Conservation (phyloP, 1,140 invertebrate genomes). For the Phortica variegata region DNA sequence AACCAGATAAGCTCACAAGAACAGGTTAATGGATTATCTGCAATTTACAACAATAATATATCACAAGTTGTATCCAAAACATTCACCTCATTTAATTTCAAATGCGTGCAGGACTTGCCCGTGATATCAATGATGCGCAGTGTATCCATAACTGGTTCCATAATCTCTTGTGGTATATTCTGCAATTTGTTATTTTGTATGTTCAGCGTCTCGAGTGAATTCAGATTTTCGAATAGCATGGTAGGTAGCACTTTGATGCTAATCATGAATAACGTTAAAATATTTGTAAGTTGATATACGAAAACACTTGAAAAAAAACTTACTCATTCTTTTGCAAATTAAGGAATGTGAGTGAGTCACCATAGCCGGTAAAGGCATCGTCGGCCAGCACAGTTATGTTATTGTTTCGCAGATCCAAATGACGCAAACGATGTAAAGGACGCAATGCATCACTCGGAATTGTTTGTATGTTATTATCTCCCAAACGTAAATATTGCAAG, state of each 20-base stretch:
- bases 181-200: constrained; percentile 84
- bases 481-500: constrained; percentile 82
- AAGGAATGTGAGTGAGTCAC: constrained; percentile 88
- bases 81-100: too few species aligned
- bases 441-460: constrained; percentile 80
- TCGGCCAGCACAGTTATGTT: constrained; percentile 80
- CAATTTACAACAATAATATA: constrained; percentile 18
- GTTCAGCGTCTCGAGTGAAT: constrained; percentile 83
- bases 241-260: constrained; percentile 78
- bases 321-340: constrained; percentile 91
- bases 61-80: not conserved
- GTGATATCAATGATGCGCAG: constrained; percentile 81
- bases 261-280: constrained; percentile 27
- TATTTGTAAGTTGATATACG: not conserved
- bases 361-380: constrained; percentile 85
- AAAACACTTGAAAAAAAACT: constrained; percentile 41
- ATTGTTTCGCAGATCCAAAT: constrained; percentile 83
- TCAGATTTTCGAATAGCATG: constrained; percentile 80
- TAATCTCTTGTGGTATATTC: constrained; percentile 81
- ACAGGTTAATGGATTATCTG: constrained; percentile 86
- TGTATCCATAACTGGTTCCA: constrained; percentile 83
- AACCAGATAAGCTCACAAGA: constrained; percentile 88
- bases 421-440: constrained; percentile 78
- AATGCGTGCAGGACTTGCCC: constrained; percentile 64
- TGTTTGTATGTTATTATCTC: constrained; percentile 79